phyloP scores from a whole-genome alignment of 53 echinoderm and acorn worm genomes.

The Holothuria scabra region DNA sequence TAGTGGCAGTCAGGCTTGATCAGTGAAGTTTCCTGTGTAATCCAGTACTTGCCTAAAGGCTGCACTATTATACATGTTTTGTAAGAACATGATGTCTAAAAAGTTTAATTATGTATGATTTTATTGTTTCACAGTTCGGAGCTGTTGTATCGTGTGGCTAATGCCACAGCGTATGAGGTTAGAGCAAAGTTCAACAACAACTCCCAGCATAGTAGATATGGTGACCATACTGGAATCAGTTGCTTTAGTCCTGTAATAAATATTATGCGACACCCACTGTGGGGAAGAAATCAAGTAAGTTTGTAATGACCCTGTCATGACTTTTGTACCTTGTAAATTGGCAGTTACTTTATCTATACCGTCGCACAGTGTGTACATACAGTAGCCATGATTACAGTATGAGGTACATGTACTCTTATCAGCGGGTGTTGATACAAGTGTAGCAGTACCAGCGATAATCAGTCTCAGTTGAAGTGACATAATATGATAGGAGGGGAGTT shows the following conservation, averaged over 20 bases:
- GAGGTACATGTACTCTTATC: too few relatives aligned
- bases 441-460: too few relatives aligned
- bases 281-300: slow-evolving; percentile 94
- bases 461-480: too few relatives aligned
- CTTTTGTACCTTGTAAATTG: too few relatives aligned
- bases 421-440: too few relatives aligned
- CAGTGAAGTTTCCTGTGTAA: too few relatives aligned
- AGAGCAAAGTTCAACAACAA: slow-evolving; percentile 87
- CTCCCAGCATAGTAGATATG: slow-evolving; percentile 54
- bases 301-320: too few relatives aligned
- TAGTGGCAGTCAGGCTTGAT: too few relatives aligned
- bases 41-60: too few relatives aligned
- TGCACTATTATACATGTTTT: too few relatives aligned
- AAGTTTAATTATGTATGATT: background rate
- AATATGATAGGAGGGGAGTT: too few relatives aligned
- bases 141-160: slow-evolving; percentile 68
- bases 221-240: slow-evolving; percentile 74
- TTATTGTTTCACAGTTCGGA: slow-evolving; percentile 58
- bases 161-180: slow-evolving; percentile 84
- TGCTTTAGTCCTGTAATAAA: slow-evolving; percentile 98
- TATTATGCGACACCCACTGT: slow-evolving; percentile 92
- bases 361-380: background rate
- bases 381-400: background rate
- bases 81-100: too few relatives aligned
- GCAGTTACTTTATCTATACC: background rate